Percentiles rank a stretch among this genome's conserved stretches.
Evolutionary conservation across 2,888 invertebrate species (phyloP).

Genomic region (Metalampra italica): DNA sequence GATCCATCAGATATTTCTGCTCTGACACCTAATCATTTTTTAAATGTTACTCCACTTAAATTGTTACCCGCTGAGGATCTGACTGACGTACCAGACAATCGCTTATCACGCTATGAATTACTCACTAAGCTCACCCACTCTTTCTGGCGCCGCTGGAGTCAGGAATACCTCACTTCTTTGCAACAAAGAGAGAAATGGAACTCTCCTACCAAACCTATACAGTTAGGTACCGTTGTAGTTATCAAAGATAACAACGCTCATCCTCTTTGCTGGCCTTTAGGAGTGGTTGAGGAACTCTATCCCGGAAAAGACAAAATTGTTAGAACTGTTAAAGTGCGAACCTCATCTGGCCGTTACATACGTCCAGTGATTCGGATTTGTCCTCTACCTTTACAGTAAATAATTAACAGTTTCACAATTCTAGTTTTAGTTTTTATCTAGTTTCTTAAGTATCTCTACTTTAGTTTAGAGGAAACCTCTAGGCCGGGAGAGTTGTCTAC

Average conservation of each 20-base stretch:
- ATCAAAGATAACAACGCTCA: not conserved
- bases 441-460: too few species aligned
- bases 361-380: not conserved
- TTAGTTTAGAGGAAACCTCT: too few species aligned
- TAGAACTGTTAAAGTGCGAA: not conserved
- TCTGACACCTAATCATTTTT: conserved; percentile 10
- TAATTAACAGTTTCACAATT: too few species aligned
- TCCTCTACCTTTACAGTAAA: too few species aligned
- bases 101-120: not conserved
- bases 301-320: not conserved
- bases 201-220: not conserved
- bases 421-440: too few species aligned
- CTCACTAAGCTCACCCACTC: not conserved
- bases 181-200: not conserved
- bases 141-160: not conserved
- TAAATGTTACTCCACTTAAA: not conserved
- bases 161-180: not conserved
- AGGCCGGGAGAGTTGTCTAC: too few species aligned
- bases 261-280: not conserved
- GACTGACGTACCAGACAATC: not conserved
- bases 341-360: not conserved
- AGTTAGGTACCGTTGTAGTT: not conserved
- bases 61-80: not conserved
- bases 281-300: not conserved
- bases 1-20: conserved; percentile 8